Conservation (phyloP, 2,797 vertebrate species). For the Cossypha dichroa region DNA sequence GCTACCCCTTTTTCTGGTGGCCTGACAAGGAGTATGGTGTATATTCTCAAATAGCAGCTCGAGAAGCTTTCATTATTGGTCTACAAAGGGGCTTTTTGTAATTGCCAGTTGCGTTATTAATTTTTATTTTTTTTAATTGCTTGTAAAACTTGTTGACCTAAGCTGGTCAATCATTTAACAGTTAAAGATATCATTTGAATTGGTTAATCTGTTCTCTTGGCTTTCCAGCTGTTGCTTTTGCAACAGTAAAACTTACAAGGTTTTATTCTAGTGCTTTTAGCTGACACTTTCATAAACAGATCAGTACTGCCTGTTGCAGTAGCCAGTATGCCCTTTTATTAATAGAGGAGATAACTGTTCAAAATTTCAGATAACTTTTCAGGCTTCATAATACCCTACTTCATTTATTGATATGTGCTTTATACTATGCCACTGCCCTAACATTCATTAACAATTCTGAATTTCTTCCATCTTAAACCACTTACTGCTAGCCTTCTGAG, state of each 20-base stretch:
- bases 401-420: not conserved
- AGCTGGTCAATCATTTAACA: not conserved
- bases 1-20: not conserved
- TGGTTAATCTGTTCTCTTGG: not conserved
- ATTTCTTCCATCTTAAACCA: not conserved
- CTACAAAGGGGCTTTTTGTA: not conserved
- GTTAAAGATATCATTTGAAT: not conserved
- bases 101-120: not conserved
- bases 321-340: not conserved
- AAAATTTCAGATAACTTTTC: not conserved
- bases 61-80: not conserved
- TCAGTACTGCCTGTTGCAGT: not conserved
- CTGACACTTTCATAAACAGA: not conserved
- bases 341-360: not conserved
- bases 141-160: not conserved
- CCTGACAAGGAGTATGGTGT: not conserved
- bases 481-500: not conserved
- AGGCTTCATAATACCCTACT: not conserved
- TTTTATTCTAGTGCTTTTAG: not conserved
- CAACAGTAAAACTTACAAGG: not conserved
- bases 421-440: rapidly evolving
- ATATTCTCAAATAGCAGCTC: not conserved
- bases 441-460: not conserved
- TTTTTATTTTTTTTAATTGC: not conserved
- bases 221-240: not conserved